Conservation (phyloP, 2,797 vertebrate species). For the Thaleichthys pacificus region DNA sequence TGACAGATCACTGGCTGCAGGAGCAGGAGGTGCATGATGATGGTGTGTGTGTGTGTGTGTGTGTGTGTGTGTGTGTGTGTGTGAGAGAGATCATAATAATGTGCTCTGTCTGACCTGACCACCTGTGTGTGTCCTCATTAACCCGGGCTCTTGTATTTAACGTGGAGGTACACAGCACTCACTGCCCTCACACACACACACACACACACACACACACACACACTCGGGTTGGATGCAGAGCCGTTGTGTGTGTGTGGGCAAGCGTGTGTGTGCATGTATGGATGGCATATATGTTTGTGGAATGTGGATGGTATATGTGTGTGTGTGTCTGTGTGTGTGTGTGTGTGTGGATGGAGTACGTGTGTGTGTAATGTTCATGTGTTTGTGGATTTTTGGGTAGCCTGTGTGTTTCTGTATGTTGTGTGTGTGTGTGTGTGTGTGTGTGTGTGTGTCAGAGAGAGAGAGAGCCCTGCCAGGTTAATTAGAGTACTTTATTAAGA, state of each 20-base stretch:
- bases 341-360: background rate
- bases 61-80: conserved; percentile 23
- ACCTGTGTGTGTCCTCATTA: background rate
- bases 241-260: conserved; percentile 17
- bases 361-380: background rate
- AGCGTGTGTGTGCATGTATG: background rate
- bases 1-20: conserved; percentile 33
- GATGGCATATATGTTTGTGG: conserved; percentile 2
- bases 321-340: conserved; percentile 11
- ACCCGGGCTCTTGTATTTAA: background rate
- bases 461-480: conserved; percentile 10
- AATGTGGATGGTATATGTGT: background rate
- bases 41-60: conserved; percentile 26
- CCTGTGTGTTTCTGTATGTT: conserved; percentile 15
- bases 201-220: too few relatives aligned
- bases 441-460: conserved; percentile 4
- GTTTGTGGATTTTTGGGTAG: conserved; percentile 5
- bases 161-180: background rate
- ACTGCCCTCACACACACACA: background rate
- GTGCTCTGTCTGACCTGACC: too few relatives aligned
- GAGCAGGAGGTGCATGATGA: background rate
- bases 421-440: conserved; percentile 18
- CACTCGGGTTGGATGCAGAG: background rate
- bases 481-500: conserved; percentile 53
- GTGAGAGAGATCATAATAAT: conserved; percentile 18